Percentiles rank a stretch among this genome's conserved stretches.
Evolutionary conservation across 2,888 invertebrate genomes (phyloP).

Genomic region (Siphonodentalium dalli): DNA sequence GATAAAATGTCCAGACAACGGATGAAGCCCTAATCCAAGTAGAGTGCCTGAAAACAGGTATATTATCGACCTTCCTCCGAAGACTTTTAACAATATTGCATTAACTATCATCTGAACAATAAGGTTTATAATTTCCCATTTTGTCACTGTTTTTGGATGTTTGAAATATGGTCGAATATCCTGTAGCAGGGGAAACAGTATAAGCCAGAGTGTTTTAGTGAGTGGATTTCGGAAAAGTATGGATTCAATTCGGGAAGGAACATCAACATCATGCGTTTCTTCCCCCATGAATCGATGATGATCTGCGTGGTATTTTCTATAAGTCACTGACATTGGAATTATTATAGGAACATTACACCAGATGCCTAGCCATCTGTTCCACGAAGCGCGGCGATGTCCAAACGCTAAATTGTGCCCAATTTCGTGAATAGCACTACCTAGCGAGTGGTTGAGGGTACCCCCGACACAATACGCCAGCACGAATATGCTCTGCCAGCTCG

Average conservation of each 20-base stretch:
- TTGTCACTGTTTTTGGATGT: conserved; percentile 56
- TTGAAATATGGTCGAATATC: conserved; percentile 61
- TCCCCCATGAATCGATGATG: conserved; percentile 64
- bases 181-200: conserved; percentile 60
- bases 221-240: conserved; percentile 57
- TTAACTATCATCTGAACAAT: conserved; percentile 51
- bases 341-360: conserved; percentile 61
- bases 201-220: conserved; percentile 62
- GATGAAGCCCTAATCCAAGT: conserved; percentile 61
- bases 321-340: conserved; percentile 63
- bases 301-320: conserved; percentile 64
- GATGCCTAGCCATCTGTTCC: conserved; percentile 58
- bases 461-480: conserved; percentile 54
- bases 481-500: conserved; percentile 50
- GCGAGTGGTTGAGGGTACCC: conserved; percentile 61
- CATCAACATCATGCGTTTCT: conserved; percentile 62
- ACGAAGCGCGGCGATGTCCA: conserved; percentile 55
- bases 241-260: conserved; percentile 61
- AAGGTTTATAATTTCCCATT: conserved; percentile 58
- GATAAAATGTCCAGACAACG: conserved; percentile 63
- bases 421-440: conserved; percentile 64
- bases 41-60: conserved; percentile 58
- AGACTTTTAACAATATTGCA: conserved; percentile 39
- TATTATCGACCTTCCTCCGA: conserved; percentile 54
- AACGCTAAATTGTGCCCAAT: conserved; percentile 65